phyloP scores from a whole-genome alignment of 2,888 invertebrate species.

The Gordius sp. region DNA sequence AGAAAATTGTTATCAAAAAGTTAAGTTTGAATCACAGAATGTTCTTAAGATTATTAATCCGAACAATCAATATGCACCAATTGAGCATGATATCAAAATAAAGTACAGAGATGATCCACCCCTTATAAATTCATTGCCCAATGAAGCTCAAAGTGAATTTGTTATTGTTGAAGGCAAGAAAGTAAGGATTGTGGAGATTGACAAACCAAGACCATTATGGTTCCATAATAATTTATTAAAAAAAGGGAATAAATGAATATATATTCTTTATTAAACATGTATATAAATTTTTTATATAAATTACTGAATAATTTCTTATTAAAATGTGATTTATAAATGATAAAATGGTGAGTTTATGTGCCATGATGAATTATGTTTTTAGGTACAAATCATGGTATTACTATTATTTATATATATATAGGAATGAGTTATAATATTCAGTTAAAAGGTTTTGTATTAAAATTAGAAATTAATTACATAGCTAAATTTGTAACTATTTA shows the following conservation, averaged over 20 bases:
- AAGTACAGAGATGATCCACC: neutral
- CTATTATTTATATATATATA: too few relatives aligned
- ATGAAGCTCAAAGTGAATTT: neutral
- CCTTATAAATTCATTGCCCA: neutral
- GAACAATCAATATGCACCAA: neutral
- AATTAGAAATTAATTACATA: too few relatives aligned
- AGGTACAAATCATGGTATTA: too few relatives aligned
- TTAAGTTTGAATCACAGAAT: neutral
- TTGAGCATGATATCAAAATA: neutral
- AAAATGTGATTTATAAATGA: neutral
- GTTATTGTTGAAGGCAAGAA: neutral
- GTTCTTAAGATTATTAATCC: slow-evolving; percentile 9
- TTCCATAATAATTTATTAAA: slow-evolving; percentile 1
- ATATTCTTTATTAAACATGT: neutral
- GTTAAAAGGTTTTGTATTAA: too few relatives aligned
- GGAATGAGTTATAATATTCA: too few relatives aligned
- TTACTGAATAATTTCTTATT: neutral
- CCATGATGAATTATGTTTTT: too few relatives aligned
- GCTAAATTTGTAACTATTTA: too few relatives aligned
- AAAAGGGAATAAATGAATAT: neutral
- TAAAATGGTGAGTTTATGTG: too few relatives aligned
- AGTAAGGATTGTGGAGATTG: slow-evolving; percentile 10
- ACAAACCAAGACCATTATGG: slow-evolving; percentile 6
- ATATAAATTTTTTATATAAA: too few relatives aligned
- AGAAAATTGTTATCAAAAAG: slow-evolving; percentile 16